Percentiles rank a stretch among this genome's conserved stretches.
Conservation (phyloP, 2,113 vertebrate genomes). For the Charina bottae region DNA sequence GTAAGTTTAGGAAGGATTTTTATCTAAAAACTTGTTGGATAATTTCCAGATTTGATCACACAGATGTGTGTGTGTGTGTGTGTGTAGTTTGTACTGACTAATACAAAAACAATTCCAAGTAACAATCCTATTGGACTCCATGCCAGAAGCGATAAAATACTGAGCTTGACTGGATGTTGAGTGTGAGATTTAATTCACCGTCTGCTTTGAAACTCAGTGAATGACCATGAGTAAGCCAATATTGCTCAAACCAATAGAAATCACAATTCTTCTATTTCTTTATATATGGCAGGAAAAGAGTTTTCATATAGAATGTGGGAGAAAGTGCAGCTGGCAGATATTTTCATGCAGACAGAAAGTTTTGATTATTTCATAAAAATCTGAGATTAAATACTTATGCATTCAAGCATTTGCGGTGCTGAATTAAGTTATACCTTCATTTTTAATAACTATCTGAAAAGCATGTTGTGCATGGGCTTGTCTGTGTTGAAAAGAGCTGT, state of each 20-base stretch:
- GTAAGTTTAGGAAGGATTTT: background rate
- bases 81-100: background rate
- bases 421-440: background rate
- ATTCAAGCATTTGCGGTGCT: background rate
- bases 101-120: background rate
- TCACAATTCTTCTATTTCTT: background rate
- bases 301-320: background rate
- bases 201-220: background rate
- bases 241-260: background rate
- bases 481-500: background rate
- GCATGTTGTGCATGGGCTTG: background rate
- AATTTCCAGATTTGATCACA: background rate
- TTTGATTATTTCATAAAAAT: background rate
- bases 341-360: background rate
- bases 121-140: background rate
- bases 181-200: background rate
- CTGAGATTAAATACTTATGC: background rate
- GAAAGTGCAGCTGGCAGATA: background rate
- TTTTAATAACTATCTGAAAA: background rate
- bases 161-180: background rate
- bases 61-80: background rate
- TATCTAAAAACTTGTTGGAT: background rate
- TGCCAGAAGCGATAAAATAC: background rate
- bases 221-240: background rate
- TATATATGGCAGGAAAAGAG: background rate